phyloP scores from a whole-genome alignment of 2,888 invertebrate species.

The Stegana nigrithorax region DNA sequence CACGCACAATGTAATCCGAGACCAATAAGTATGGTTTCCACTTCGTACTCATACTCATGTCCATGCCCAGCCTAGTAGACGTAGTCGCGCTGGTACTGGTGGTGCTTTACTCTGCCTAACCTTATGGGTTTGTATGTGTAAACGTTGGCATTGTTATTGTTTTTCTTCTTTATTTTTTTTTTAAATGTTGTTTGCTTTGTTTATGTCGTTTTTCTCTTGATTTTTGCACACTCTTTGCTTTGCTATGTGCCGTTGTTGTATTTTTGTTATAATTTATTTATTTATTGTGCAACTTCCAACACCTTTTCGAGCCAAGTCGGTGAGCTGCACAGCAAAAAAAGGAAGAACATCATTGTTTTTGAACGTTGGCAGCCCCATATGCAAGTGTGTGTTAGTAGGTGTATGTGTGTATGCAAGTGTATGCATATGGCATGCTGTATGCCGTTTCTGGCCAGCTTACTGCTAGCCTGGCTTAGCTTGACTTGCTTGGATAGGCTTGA shows the following conservation, averaged over 20 bases:
- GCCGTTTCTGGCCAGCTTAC: conserved; percentile 14
- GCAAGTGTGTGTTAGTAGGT: conserved; percentile 17
- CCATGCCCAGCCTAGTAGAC: no score
- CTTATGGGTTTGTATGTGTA: not conserved
- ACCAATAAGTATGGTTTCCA: conserved; percentile 61
- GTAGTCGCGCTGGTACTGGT: no score
- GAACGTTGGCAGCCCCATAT: not conserved
- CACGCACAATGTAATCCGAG: conserved; percentile 59
- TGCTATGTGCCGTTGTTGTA: conserved; percentile 26
- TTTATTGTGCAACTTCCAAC: conserved; percentile 68
- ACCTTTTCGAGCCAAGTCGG: conserved; percentile 64
- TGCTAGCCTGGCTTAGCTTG: conserved; percentile 30
- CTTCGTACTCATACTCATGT: conserved; percentile 33
- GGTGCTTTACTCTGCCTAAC: not conserved
- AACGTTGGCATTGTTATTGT: not conserved
- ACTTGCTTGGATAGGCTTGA: not conserved
- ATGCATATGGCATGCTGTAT: not conserved
- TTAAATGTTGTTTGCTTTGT: conserved; percentile 37
- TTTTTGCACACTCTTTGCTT: conserved; percentile 17
- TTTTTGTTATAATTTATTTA: conserved; percentile 65
- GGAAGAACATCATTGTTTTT: no score
- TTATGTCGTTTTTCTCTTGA: no score
- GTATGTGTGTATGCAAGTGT: conserved; percentile 7
- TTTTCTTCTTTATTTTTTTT: conserved; percentile 36
- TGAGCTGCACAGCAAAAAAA: conserved; percentile 42